Conservation (phyloP, 1,140 invertebrate genomes). For the Belonocnema kinseyi region DNA sequence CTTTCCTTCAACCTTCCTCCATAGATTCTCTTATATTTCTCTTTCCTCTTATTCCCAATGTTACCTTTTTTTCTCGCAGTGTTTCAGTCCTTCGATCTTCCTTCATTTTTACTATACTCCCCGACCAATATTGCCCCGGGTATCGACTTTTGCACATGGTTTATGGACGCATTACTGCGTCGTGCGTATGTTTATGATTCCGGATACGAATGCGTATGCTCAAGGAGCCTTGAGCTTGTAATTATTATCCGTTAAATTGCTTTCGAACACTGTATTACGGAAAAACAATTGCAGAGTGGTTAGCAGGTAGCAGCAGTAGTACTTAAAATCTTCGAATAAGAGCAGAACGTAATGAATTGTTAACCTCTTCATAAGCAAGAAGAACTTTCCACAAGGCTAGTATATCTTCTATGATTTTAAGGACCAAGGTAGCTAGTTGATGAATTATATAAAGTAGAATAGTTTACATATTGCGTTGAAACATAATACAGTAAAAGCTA, state of each 20-base stretch:
- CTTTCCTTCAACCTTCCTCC: conserved; percentile 9
- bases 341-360: not conserved
- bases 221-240: conserved; percentile 14
- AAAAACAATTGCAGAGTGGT: not conserved
- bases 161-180: conserved; percentile 5
- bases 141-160: conserved; percentile 38
- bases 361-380: not conserved
- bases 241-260: conserved; percentile 28
- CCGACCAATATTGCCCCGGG: conserved; percentile 37
- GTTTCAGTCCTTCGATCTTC: conserved; percentile 8
- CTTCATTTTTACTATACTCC: conserved; percentile 36
- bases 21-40: not conserved
- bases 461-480: too few relatives aligned
- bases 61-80: not conserved
- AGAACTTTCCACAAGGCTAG: not conserved
- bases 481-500: too few relatives aligned
- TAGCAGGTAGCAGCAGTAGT: not conserved
- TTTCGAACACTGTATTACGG: conserved; percentile 17
- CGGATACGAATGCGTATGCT: not conserved
- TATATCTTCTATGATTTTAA: too few relatives aligned
- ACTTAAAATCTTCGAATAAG: not conserved
- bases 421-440: too few relatives aligned
- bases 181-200: conserved; percentile 3
- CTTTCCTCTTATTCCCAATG: not conserved
- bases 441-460: too few relatives aligned